Evolutionary conservation across 2,888 invertebrate genomes (phyloP), one percentile per base, ranked within the genome.

Genomic region (Venusia cambrica): DNA sequence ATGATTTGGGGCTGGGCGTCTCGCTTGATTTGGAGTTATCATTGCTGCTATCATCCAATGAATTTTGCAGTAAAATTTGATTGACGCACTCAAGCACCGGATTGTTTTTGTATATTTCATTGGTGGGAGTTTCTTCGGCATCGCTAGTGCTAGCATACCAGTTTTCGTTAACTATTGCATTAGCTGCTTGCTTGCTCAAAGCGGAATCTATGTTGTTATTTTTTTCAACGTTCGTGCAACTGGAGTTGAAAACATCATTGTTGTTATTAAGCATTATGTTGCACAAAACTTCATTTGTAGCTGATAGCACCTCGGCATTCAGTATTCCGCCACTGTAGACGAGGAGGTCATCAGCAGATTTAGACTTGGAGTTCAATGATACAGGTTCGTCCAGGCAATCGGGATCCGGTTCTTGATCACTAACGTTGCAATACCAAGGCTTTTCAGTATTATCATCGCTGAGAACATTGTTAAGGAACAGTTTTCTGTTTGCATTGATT

Each of bases 81-180:
- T 95, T 95, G 48, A 95, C 94, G 62, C 95, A 95, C 72, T 95
- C 95, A 27, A 95, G 74, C 3, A 95, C 95, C 1, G 95, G 95
- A 75, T 95, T 95, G 51, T 94, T 94, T 67, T 92, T 90, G 51
- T 92, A 92, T 51, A 92, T 90, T 62, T 91, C 91, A 60, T 89
- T 89, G 9, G 91, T 89, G 35, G 91, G 90, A 44, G 91, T 90
- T 49, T 93, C 93, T 62, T 94, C 94, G 21, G 92, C 92, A 62
- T 94, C 94, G 61, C 94, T 94, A 7, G 92, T 92, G 60, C 92
- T 92, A 5, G 92, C 92, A 71, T 94, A 94, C 94, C 94, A 94
- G 69, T 93, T 93, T 54, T 93, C 93, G 54, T 89, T 90, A 2
- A 88, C 81, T 50, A 90, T 90, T 26, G 80, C 80, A 18, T 62